phyloP scores from a whole-genome alignment of 1,140 invertebrate species.

The Phortica variegata region DNA sequence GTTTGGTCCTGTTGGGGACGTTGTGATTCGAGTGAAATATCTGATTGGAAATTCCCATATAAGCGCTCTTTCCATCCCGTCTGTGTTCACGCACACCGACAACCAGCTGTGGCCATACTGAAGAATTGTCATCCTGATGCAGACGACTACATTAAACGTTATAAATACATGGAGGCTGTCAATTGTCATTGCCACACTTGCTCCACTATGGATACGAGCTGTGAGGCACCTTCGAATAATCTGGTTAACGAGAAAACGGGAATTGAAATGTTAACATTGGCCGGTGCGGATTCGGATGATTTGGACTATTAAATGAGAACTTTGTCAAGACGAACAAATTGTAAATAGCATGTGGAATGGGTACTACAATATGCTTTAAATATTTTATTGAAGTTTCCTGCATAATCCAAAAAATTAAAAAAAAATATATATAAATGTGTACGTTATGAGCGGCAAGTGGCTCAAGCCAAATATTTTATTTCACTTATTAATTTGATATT shows the following conservation, averaged over 20 bases:
- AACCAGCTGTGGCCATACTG: slow-evolving; percentile 60
- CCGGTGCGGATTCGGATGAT: slow-evolving; percentile 32
- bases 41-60: slow-evolving; percentile 83
- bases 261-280: slow-evolving; percentile 32
- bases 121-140: slow-evolving; percentile 67
- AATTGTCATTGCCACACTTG: slow-evolving; percentile 63
- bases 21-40: slow-evolving; percentile 81
- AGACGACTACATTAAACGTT: slow-evolving; percentile 58
- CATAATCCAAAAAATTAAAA: no score
- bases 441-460: no score
- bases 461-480: no score
- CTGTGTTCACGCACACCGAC: slow-evolving; percentile 72
- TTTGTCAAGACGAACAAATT: no score
- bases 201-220: slow-evolving; percentile 51
- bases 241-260: slow-evolving; percentile 26
- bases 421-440: no score
- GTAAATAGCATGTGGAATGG: neutral
- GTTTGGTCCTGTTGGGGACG: slow-evolving; percentile 80
- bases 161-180: slow-evolving; percentile 66
- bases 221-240: slow-evolving; percentile 49
- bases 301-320: slow-evolving; percentile 38
- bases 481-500: no score
- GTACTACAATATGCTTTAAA: no score
- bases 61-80: slow-evolving; percentile 81
- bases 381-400: no score